Conservation (phyloP, 2,113 vertebrate species). For the Pelecanoides urinatrix region DNA sequence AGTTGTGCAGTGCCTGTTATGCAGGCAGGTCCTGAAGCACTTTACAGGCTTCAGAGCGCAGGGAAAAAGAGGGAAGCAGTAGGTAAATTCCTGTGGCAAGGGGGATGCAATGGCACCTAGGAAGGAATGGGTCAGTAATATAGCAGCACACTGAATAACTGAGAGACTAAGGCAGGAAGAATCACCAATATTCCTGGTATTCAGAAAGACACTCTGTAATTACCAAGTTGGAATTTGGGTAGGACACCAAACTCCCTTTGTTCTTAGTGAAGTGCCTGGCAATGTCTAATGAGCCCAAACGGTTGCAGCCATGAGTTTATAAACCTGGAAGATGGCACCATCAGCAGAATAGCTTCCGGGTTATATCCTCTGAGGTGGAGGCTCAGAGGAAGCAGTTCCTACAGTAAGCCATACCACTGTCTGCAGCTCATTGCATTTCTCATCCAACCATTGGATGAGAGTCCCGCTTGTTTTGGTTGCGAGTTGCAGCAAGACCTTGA, state of each 20-base stretch:
- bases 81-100: neutral
- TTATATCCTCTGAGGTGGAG: no score
- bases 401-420: neutral
- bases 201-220: neutral
- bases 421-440: neutral
- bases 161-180: neutral
- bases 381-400: neutral
- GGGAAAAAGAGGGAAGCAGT: neutral
- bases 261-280: neutral
- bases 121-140: neutral
- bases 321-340: neutral
- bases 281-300: neutral
- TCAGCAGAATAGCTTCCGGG: neutral
- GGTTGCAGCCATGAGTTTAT: neutral
- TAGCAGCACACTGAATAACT: neutral
- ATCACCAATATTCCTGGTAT: neutral
- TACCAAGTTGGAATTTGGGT: neutral
- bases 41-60: neutral
- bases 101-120: neutral
- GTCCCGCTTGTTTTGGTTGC: neutral
- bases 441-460: accelerated
- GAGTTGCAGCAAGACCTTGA: neutral
- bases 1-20: neutral
- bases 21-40: neutral
- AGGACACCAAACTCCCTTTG: neutral